Evolutionary conservation across 2,113 vertebrate species (phyloP).

Genomic region (Natator depressus): DNA sequence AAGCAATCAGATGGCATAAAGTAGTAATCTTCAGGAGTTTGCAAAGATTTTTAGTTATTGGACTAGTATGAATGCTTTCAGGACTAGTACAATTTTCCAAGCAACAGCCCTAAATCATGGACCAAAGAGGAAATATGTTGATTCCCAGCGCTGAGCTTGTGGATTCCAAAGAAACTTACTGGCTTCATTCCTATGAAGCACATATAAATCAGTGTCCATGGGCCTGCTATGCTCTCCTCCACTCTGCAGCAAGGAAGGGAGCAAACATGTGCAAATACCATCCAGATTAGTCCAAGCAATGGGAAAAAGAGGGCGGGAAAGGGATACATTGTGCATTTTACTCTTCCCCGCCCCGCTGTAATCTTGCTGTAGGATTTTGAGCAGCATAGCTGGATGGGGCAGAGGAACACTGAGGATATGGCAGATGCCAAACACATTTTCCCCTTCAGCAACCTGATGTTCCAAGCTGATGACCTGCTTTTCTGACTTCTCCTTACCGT

Average conservation of each 20-base stretch:
- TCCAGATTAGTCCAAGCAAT: not conserved
- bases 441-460: too few relatives aligned
- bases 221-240: not conserved
- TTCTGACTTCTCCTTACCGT: too few relatives aligned
- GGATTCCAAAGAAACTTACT: constrained; percentile 56
- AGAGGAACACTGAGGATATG: not conserved
- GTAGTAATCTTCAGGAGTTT: not conserved
- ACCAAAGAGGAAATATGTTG: constrained; percentile 49
- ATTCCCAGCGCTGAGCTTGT: not conserved
- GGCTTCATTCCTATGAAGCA: constrained; percentile 30
- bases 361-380: not conserved
- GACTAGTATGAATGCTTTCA: not conserved
- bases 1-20: not conserved
- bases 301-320: not conserved
- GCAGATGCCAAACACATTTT: too few relatives aligned
- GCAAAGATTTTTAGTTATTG: not conserved
- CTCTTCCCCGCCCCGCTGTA: too few relatives aligned
- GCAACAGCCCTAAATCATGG: not conserved
- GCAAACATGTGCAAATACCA: constrained; percentile 27
- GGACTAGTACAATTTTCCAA: not conserved
- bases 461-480: too few relatives aligned
- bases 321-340: not conserved
- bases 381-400: not conserved
- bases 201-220: constrained; percentile 26
- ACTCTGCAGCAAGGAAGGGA: constrained; percentile 36